Evolutionary conservation across 2,888 invertebrate species (phyloP), one percentile per base, ranked within the genome.

Genomic region (Vanessa cardui): DNA sequence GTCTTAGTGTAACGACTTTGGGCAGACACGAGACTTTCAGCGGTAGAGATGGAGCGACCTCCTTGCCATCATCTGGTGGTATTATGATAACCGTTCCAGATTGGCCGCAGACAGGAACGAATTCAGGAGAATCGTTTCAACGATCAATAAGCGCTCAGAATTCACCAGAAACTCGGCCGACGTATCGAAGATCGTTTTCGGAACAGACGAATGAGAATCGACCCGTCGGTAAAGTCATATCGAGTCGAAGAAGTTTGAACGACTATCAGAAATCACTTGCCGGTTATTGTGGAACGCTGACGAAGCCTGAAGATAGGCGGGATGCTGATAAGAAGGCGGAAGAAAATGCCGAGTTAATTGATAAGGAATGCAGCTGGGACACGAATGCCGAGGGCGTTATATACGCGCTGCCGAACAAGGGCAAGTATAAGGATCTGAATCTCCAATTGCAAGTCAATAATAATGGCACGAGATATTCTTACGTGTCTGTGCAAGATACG

Each of bases 41-140:
- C 8, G 81, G 83, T 20, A 81, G 83, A 65, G 92, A 92, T 73
- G 92, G 93, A 0, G 90, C 92, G 0, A 80, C 89, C 0, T 89
- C 92, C 0, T 79, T 92, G 0, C 92, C 92, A 2, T 82, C 90
- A 0, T 94, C 94, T 60, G 94, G 94, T 33, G 94, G 93, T 6
- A 94, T 94, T 15, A 93, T 94, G 86, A 94, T 95, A 73, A 94
- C 94, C 1, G 94, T 94, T 1, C 94, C 94, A n/a, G 94, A 94
- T 76, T 94, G 94, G 94, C 93, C 94, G 0, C 89, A 88, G 69
- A 87, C 86, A 9, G 84, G 82, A 69, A 83, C 84, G 0, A 85
- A 83, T 8, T 68, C 86, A 44, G 87, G 86, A 21, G 77, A 85
- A 0, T 82, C 90, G 0, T 87, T 89, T 70, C 76, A 87, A 62